A percentile compares a stretch with the other conserved stretches of the same genome.
Evolutionary conservation across 2,888 invertebrate genomes (phyloP).

Genomic region (Cacoxenus indagator): DNA sequence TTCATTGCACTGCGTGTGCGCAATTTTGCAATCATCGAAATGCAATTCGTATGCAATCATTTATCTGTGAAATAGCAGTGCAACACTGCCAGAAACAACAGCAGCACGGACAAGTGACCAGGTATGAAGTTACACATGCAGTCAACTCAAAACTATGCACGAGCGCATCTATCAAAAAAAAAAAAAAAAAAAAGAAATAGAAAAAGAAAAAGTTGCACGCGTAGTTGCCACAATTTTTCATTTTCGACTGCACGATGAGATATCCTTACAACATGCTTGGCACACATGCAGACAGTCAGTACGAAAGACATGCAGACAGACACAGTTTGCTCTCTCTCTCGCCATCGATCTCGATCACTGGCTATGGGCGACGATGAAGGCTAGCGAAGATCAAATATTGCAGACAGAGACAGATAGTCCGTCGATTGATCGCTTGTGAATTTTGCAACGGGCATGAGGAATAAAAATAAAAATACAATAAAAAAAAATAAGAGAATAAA

Average conservation of each 20-base stretch:
- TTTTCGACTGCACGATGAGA: constrained; percentile 31
- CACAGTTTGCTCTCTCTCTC: not conserved
- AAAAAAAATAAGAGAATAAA: not conserved
- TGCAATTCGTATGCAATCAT: constrained; percentile 63
- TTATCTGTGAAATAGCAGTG: constrained; percentile 44
- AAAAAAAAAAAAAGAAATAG: too few species aligned
- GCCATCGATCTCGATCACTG: not conserved
- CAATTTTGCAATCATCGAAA: constrained; percentile 61
- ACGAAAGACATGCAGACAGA: not conserved
- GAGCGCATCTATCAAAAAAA: constrained; percentile 21
- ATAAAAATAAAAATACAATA: not conserved
- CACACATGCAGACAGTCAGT: not conserved
- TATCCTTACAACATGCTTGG: constrained; percentile 11
- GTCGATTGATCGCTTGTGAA: not conserved
- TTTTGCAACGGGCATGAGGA: not conserved
- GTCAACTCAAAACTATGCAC: not conserved
- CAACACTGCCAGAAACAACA: constrained; percentile 30
- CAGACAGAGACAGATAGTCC: not conserved
- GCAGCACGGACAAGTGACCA: constrained; percentile 29
- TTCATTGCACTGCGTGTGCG: constrained; percentile 29
- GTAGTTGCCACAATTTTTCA: constrained; percentile 54
- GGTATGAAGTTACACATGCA: not conserved
- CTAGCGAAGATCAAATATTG: not conserved
- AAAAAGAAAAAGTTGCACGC: not conserved
- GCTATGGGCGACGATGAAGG: not conserved